phyloP scores from a whole-genome alignment of 2,888 invertebrate species.

The Dusona sp. region DNA sequence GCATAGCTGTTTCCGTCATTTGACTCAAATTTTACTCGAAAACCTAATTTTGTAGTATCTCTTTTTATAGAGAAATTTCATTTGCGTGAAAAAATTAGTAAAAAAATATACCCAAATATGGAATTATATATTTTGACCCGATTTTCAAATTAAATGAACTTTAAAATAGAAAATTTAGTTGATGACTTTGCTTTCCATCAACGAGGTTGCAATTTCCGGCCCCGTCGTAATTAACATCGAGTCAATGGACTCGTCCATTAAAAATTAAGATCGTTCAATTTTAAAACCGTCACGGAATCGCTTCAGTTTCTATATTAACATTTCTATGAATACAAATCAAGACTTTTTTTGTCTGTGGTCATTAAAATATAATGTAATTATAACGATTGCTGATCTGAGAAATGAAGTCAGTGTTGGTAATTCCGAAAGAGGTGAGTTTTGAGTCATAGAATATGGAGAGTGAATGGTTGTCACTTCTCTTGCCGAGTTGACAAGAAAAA shows the following conservation, averaged over 20 bases:
- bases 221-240: conserved; percentile 27
- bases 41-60: neutral
- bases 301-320: neutral
- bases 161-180: neutral
- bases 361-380: neutral
- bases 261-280: neutral
- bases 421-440: neutral
- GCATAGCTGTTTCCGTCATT: neutral
- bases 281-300: neutral
- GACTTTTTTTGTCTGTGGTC: neutral
- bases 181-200: conserved; percentile 3
- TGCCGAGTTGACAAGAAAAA: neutral
- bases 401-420: neutral
- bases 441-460: neutral
- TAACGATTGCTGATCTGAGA: neutral
- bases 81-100: no score
- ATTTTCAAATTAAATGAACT: neutral
- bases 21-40: no score
- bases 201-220: conserved; percentile 55
- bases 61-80: no score
- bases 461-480: neutral
- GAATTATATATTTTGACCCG: neutral
- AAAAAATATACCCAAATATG: no score
- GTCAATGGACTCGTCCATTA: neutral
- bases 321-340: neutral